Percentiles rank a stretch among this genome's conserved stretches.
phyloP scores from a whole-genome alignment of 1,140 invertebrate species.

The Neodiprion virginianus region DNA sequence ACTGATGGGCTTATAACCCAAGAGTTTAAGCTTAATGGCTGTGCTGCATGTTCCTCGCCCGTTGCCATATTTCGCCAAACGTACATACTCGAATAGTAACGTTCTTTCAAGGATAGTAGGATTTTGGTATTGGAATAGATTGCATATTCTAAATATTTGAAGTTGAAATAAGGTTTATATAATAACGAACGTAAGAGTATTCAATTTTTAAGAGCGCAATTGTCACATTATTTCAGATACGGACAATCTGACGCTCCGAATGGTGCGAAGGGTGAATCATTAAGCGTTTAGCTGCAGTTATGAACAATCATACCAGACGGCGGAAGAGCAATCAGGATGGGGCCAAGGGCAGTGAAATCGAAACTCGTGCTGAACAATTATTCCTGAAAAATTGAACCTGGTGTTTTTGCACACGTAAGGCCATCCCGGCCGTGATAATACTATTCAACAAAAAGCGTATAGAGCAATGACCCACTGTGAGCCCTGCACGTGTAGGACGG shows the following conservation, averaged over 20 bases:
- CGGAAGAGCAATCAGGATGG: background rate
- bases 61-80: no score
- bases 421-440: constrained; percentile 38
- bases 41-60: no score
- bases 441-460: constrained; percentile 39
- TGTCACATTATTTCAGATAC: background rate
- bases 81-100: no score
- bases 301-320: background rate
- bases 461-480: constrained; percentile 58
- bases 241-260: background rate
- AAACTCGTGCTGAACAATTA: background rate
- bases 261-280: background rate
- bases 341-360: background rate
- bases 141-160: background rate
- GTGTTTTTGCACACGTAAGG: constrained; percentile 32
- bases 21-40: no score
- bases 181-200: no score
- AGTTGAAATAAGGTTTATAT: background rate
- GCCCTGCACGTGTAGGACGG: constrained; percentile 51
- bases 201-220: background rate
- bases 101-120: background rate
- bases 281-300: background rate
- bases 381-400: constrained; percentile 5
- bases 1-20: no score
- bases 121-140: background rate